A percentile compares a stretch with the other conserved stretches of the same genome.
phyloP scores from a whole-genome alignment of 1,140 invertebrate species.

The Acyrthosiphon pisum region DNA sequence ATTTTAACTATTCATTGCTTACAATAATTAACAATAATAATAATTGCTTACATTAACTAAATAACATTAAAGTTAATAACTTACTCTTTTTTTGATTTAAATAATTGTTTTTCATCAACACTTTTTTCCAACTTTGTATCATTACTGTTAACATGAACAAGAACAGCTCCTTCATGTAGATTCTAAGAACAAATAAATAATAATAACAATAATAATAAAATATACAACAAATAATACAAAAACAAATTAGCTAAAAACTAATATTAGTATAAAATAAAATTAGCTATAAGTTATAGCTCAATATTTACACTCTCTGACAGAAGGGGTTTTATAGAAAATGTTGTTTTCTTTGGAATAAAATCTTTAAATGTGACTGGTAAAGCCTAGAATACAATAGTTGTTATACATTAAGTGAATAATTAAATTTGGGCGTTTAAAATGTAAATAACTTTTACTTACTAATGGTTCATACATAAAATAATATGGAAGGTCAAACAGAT shows the following conservation, averaged over 20 bases:
- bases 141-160: background rate
- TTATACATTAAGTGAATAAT: background rate
- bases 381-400: background rate
- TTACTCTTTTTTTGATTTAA: background rate
- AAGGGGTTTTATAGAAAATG: background rate
- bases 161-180: background rate
- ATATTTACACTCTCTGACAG: constrained; percentile 20
- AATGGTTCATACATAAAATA: constrained; percentile 35
- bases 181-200: background rate
- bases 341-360: background rate
- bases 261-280: background rate
- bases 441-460: background rate
- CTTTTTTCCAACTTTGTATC: background rate
- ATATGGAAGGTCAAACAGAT: constrained; percentile 22
- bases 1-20: no score
- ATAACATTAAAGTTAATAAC: background rate
- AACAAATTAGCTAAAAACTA: background rate
- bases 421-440: background rate
- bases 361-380: constrained; percentile 31
- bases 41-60: background rate
- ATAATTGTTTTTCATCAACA: no score
- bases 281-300: background rate
- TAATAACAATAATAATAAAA: background rate
- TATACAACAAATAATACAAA: background rate
- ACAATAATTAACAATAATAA: no score